Evolutionary conservation across 2,113 vertebrate species (phyloP).

Genomic region (Apteryx owenii): DNA sequence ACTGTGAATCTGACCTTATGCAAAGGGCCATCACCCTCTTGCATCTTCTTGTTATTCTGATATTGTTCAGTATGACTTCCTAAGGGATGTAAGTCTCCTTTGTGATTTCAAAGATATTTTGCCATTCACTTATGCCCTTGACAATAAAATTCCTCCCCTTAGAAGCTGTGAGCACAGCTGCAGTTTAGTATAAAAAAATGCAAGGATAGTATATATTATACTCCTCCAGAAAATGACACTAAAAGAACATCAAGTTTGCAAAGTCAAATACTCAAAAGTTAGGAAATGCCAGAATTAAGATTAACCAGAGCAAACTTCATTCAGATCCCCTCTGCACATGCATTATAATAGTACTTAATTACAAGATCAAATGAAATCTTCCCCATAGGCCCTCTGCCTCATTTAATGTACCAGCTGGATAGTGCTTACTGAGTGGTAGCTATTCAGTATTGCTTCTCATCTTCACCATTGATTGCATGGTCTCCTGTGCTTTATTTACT

Average conservation of each 20-base stretch:
- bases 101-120: slow-evolving; percentile 47
- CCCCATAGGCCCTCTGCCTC: background rate
- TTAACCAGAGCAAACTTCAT: background rate
- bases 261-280: background rate
- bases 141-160: slow-evolving; percentile 9
- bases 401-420: background rate
- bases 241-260: background rate
- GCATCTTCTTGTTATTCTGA: slow-evolving; percentile 37
- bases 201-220: background rate
- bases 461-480: background rate
- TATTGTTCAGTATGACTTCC: slow-evolving; percentile 26
- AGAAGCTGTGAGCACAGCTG: background rate
- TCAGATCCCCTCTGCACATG: background rate
- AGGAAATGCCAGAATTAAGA: background rate
- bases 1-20: background rate
- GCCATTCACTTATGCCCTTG: slow-evolving; percentile 30
- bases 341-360: slow-evolving; percentile 13
- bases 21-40: background rate
- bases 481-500: background rate
- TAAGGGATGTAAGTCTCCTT: slow-evolving; percentile 1
- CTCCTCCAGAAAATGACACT: background rate
- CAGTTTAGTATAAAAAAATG: background rate
- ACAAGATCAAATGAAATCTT: background rate
- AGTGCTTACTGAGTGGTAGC: background rate
- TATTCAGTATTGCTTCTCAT: background rate